Base-by-base conservation (phyloP, 2,888 invertebrate genomes). In the Prosopocoilus inquinatus region DNA sequence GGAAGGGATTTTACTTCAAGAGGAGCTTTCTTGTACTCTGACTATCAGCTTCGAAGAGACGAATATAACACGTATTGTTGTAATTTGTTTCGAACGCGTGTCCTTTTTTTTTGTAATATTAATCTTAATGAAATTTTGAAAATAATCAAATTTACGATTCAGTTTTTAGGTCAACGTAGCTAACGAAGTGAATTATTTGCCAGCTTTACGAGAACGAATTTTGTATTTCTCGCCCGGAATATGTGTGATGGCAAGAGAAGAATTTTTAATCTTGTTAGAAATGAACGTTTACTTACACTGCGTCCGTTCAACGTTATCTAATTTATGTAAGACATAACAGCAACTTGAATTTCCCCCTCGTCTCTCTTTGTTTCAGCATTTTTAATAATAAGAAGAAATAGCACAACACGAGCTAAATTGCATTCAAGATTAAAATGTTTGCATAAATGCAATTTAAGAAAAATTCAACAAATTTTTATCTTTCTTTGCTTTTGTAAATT, bases 1-100 rank as follows among this genome's bases (percentile, higher is more conserved):
- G 63, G 64, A 65, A 67, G 67, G 73, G 73, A 73, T 73, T 73
- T 72, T 68, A 68, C 67, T 70, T 68, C 68, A 65, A 59, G 57
- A 52, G 67, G 67, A 59, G 59, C 62, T 66, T 55, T 64, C 49
- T 58, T 64, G 63, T 60, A 61, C 46, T 63, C 59, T 60, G 63
- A 64, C 63, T 66, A 66, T 64, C 63, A 59, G 57, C 50, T 60
- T 45, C 61, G 62, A 67, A 64, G 64, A 63, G 62, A 59, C 54
- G 61, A 61, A 58, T 49, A 63, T 61, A 57, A 62, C 64, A 64
- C 63, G 62, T 61, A 55, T 64, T 60, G 59, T 64, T 60, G 59
- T 59, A 58, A 61, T 63, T 60, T 61, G 60, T 63, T 57, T 59
- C 59, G 58, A 57, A 55, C 55, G 56, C 54, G 48, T 38, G 38